Evolutionary conservation across 2,888 invertebrate genomes (phyloP).

Genomic region (Aporophyla lueneburgensis): DNA sequence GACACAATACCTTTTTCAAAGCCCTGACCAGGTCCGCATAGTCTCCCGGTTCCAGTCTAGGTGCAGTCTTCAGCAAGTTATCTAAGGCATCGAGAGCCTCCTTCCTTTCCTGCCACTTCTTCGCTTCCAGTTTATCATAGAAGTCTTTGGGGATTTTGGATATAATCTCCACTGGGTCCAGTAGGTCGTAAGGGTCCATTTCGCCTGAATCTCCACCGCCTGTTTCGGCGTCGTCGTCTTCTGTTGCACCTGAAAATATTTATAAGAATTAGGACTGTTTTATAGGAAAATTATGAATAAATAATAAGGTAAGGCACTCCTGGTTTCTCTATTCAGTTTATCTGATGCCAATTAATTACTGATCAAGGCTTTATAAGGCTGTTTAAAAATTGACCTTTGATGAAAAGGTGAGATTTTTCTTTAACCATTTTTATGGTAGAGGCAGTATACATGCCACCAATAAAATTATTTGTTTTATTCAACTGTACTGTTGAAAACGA

Average conservation of each 20-base stretch:
- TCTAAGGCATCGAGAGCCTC: conserved; percentile 97
- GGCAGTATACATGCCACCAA: no score
- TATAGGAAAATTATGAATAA: neutral
- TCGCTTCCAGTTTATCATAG: conserved; percentile 97
- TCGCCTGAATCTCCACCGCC: conserved; percentile 92
- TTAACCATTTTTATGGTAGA: no score
- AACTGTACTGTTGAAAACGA: no score
- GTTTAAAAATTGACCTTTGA: neutral
- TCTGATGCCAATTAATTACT: neutral
- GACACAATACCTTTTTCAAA: conserved; percentile 94
- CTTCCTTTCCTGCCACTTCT: conserved; percentile 99
- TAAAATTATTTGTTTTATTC: no score
- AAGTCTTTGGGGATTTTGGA: conserved; percentile 98
- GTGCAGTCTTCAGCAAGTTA: conserved; percentile 94
- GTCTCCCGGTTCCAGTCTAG: conserved; percentile 97
- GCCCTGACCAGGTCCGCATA: conserved; percentile 97
- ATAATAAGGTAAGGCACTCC: neutral
- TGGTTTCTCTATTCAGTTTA: neutral
- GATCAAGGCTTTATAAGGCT: neutral
- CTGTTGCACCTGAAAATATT: conserved; percentile 77
- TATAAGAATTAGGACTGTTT: neutral
- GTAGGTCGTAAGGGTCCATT: conserved; percentile 97
- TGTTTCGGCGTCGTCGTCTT: conserved; percentile 90
- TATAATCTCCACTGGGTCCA: conserved; percentile 98
- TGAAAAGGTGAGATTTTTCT: neutral